A percentile compares a stretch with the other conserved stretches of the same genome.
Conservation (phyloP, 2,113 vertebrate genomes). For the Leiothrix lutea region DNA sequence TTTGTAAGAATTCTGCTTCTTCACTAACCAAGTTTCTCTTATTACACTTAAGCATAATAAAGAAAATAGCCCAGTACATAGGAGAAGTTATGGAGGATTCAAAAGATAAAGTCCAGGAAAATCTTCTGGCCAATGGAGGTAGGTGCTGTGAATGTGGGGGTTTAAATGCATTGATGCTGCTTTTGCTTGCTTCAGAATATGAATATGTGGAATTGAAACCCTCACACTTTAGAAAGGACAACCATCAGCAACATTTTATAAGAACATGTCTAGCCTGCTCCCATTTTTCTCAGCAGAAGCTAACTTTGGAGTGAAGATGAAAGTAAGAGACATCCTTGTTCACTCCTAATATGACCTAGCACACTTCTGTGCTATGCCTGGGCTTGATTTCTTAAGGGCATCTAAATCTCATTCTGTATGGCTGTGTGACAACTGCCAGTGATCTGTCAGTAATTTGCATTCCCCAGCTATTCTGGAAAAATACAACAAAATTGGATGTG, state of each 20-base stretch:
- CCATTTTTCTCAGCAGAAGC: not conserved
- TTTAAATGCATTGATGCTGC: not conserved
- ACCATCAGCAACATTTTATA: not conserved
- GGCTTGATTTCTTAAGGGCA: not conserved
- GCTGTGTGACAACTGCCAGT: not conserved
- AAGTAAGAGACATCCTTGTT: not conserved
- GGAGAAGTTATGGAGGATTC: constrained; percentile 89
- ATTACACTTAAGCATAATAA: constrained; percentile 79
- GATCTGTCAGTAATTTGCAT: not conserved
- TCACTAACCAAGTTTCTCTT: constrained; percentile 38
- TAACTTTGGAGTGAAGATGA: not conserved
- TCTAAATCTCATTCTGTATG: not conserved
- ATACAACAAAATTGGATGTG: not conserved
- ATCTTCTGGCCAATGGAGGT: constrained; percentile 88
- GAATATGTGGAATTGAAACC: not conserved
- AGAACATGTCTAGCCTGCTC: not conserved
- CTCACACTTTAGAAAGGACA: not conserved
- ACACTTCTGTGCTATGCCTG: not conserved
- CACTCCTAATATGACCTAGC: not conserved
- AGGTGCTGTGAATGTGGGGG: constrained; percentile 1
- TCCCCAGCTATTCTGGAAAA: not conserved
- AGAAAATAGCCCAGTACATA: constrained; percentile 86
- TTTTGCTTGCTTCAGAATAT: not conserved
- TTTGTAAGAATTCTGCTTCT: not conserved
- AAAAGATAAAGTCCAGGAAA: constrained; percentile 88